Evolutionary conservation across 2,888 invertebrate species (phyloP).

Genomic region (Zelleria hepariella): DNA sequence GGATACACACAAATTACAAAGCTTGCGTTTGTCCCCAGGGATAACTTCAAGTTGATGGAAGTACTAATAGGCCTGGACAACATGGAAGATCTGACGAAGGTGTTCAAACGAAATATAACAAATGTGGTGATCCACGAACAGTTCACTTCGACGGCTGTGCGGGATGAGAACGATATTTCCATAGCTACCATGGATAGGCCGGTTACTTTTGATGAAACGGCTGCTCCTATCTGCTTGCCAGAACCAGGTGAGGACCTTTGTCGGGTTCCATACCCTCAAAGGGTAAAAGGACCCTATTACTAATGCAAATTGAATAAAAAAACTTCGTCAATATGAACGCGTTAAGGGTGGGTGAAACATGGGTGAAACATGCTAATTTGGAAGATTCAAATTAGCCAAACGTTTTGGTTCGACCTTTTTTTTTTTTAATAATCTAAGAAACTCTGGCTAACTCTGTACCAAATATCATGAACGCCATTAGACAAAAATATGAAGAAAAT

Average conservation of each 20-base stretch:
- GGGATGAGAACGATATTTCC: constrained; percentile 73
- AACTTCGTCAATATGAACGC: no score
- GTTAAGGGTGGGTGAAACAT: no score
- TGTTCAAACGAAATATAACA: constrained; percentile 44
- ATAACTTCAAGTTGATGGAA: constrained; percentile 37
- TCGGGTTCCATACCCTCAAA: no score
- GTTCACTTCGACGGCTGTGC: constrained; percentile 60
- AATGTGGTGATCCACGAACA: constrained; percentile 53
- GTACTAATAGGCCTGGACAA: constrained; percentile 63
- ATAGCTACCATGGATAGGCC: constrained; percentile 56
- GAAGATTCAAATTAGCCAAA: no score
- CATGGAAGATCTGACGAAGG: constrained; percentile 37
- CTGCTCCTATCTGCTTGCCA: constrained; percentile 71
- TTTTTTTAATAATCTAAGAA: no score
- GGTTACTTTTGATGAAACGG: constrained; percentile 48
- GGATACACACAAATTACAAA: background rate
- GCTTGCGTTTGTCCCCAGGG: constrained; percentile 39
- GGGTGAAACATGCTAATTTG: no score
- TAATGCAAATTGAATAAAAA: no score
- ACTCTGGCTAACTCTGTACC: no score
- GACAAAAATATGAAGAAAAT: no score
- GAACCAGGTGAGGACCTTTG: constrained; percentile 44
- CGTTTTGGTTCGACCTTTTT: no score
- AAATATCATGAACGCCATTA: no score
- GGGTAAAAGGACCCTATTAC: no score